Evolutionary conservation across 2,113 vertebrate species (phyloP), one percentile per base, ranked within the genome.

Genomic region (Dendropsophus ebraccatus): DNA sequence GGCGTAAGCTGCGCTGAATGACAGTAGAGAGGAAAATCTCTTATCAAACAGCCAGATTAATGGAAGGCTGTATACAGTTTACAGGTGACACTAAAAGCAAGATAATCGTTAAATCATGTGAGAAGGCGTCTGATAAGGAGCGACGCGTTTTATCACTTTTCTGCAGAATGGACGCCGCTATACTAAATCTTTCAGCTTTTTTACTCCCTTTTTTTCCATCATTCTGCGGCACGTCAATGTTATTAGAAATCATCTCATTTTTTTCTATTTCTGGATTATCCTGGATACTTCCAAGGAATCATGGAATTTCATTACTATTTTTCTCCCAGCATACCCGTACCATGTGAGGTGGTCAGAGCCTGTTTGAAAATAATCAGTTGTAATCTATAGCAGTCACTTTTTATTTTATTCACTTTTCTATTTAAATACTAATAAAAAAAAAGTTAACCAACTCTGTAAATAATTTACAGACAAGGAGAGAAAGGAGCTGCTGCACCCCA

Each of bases 41-140:
- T 86, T 86, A 81, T 86, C 76, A 79, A 79, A 69, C 65, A 81
- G 84, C 77, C 77, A 81, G 84, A 86, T 86, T 86, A 86, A 86
- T 86, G 84, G 84, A 72, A 73, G 49, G 77, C 77, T 86, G 84
- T 73, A 81, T 81, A 80, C 77, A 58, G 65, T 86, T 86, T 86
- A 86, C 84, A 81, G 84, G 76, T 86, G 84, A 86, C 84, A 81
- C 56, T 81, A 86, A 86, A 81, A 80, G 84, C 77, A 73, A 73
- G 76, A 72, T 79, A 86, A 73, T 86, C 84, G 25, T 37, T 73
- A 81, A 81, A 86, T 86, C 76, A 81, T 81, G 77, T 47, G 77
- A 56, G 72, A 58, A 73, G 50, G 35, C 65, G 60, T 6, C 76
- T 73, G 84, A 86, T 81, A 86, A 86, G 77, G 11, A 69, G 65